Conservation (phyloP, 2,888 invertebrate genomes). For the Cotesia congregata region DNA sequence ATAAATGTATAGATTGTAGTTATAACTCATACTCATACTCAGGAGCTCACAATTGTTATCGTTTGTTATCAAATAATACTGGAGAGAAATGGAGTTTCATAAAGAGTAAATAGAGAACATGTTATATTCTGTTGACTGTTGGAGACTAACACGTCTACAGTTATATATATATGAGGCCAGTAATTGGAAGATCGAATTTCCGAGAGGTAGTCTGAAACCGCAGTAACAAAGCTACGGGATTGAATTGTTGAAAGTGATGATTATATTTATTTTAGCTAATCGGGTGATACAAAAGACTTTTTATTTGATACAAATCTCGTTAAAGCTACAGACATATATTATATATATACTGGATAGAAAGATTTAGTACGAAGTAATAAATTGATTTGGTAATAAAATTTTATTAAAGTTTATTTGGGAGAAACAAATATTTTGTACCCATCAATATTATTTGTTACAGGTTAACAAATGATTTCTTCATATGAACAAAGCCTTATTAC, state of each 20-base stretch:
- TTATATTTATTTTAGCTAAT: neutral
- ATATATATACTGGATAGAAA: too few species aligned
- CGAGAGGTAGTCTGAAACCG: neutral
- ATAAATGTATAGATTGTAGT: neutral
- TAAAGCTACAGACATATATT: neutral
- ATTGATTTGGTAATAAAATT: too few species aligned
- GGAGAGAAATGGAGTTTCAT: conserved; percentile 5
- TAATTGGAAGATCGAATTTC: conserved; percentile 19
- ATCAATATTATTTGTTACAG: too few species aligned
- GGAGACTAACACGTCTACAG: neutral
- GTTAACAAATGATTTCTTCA: too few species aligned
- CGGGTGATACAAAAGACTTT: neutral
- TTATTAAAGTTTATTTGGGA: too few species aligned
- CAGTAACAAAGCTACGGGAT: neutral
- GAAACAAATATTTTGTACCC: too few species aligned
- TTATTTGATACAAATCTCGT: neutral
- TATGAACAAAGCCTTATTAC: too few species aligned
- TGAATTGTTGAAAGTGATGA: neutral
- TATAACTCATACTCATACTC: neutral
- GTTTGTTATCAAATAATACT: conserved; percentile 9
- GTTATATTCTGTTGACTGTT: conserved; percentile 15
- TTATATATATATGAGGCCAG: neutral
- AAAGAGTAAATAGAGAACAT: conserved; percentile 8
- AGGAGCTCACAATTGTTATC: neutral
- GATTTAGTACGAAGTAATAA: too few species aligned